phyloP scores from a whole-genome alignment of 2,113 vertebrate species.

The Chionomys nivalis region DNA sequence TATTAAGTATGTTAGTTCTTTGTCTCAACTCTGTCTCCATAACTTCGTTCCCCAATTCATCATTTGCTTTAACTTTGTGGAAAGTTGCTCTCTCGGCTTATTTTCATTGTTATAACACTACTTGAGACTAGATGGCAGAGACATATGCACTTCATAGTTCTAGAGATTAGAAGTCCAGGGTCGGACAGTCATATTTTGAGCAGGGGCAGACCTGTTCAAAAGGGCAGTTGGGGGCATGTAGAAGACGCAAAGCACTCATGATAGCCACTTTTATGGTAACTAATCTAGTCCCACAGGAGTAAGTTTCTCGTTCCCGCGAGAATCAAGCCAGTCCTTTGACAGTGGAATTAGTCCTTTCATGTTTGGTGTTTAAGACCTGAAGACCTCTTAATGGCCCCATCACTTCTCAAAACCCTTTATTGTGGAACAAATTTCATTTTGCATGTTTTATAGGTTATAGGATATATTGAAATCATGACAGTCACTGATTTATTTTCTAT shows the following conservation, averaged over 20 bases:
- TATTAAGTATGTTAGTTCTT: conserved; percentile 4
- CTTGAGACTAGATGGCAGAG: neutral
- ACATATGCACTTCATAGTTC: neutral
- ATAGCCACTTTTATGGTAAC: neutral
- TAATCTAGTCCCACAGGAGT: neutral
- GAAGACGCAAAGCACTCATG: neutral
- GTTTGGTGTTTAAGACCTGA: neutral
- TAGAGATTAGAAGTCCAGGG: neutral
- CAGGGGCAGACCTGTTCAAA: neutral
- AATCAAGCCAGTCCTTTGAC: neutral
- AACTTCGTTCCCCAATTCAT: neutral
- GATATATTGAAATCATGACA: neutral
- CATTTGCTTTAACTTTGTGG: neutral
- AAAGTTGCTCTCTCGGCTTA: neutral
- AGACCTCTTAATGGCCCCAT: neutral
- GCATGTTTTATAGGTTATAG: neutral
- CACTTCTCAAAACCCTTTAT: neutral
- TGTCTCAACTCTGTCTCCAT: neutral
- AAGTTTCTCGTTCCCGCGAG: neutral
- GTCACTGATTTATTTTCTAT: neutral
- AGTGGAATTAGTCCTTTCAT: neutral
- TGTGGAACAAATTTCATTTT: neutral
- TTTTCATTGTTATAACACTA: neutral
- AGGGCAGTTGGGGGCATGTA: neutral
- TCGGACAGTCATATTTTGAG: neutral